Evolutionary conservation across 2,113 vertebrate genomes (phyloP).

Genomic region (Paedocypris sp.): DNA sequence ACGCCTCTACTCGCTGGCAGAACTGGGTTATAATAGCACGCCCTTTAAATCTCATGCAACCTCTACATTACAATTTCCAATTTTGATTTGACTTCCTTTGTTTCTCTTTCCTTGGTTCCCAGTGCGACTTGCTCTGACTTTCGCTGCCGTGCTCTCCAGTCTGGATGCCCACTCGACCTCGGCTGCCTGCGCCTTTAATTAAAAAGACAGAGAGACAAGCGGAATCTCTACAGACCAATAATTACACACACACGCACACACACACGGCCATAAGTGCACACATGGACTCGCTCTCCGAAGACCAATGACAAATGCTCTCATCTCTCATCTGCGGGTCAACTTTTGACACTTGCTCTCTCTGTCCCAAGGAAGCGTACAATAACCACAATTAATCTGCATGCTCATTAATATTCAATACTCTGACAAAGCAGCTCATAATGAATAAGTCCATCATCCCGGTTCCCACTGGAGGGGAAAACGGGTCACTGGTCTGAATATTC

Average conservation of each 20-base stretch:
- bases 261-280: background rate
- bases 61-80: slow-evolving; percentile 1
- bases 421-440: slow-evolving; percentile 19
- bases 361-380: slow-evolving; percentile 13
- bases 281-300: slow-evolving; percentile 6
- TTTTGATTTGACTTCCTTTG: slow-evolving; percentile 11
- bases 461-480: slow-evolving; percentile 19
- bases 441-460: background rate
- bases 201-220: slow-evolving; percentile 30
- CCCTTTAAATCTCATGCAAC: slow-evolving; percentile 10
- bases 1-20: background rate
- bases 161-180: slow-evolving; percentile 22
- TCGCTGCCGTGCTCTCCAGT: background rate
- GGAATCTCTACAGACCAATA: slow-evolving; percentile 19
- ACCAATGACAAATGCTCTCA: slow-evolving; percentile 24
- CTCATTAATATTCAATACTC: slow-evolving; percentile 15
- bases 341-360: slow-evolving; percentile 19
- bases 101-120: background rate
- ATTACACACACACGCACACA: slow-evolving; percentile 13
- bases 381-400: slow-evolving; percentile 19
- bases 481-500: slow-evolving; percentile 18
- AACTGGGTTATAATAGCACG: slow-evolving; percentile 9
- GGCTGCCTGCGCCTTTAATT: slow-evolving; percentile 26
- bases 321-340: slow-evolving; percentile 21
- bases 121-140: background rate